A percentile compares a stretch with the other conserved stretches of the same genome.
Conservation (phyloP, 2,888 invertebrate species). For the Anticlea derivata region DNA sequence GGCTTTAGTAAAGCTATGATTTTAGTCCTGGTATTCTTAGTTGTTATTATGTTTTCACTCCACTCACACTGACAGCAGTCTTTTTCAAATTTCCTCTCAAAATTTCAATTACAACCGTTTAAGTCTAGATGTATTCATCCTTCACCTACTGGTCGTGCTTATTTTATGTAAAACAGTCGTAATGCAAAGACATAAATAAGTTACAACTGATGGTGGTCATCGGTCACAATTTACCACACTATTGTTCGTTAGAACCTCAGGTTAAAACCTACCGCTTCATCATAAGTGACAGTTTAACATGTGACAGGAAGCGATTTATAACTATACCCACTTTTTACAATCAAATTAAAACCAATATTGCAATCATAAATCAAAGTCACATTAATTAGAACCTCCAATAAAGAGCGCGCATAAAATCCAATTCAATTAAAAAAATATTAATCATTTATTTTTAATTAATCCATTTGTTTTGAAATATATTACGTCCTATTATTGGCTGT, state of each 20-base stretch:
- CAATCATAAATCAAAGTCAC: conserved; percentile 23
- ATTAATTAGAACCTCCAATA: conserved; percentile 21
- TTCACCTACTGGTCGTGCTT: too few species aligned
- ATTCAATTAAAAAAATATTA: conserved; percentile 25
- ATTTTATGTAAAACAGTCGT: too few species aligned
- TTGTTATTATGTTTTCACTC: too few species aligned
- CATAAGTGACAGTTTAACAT: conserved; percentile 2
- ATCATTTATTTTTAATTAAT: conserved; percentile 26
- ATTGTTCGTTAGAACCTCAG: neutral
- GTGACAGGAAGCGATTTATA: conserved; percentile 7
- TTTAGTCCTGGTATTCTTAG: too few species aligned
- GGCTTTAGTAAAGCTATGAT: too few species aligned
- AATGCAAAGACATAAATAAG: too few species aligned
- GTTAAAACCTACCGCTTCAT: neutral
- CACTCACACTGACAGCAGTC: too few species aligned
- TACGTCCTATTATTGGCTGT: neutral
- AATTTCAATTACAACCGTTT: too few species aligned
- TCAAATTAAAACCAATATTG: conserved; percentile 6
- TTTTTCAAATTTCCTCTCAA: too few species aligned
- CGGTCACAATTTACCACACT: neutral
- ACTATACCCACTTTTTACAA: neutral
- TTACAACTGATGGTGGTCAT: conserved; percentile 1
- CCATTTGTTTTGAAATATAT: conserved; percentile 12
- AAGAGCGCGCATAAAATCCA: conserved; percentile 18
- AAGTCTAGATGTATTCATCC: too few species aligned